These are phyloP conservation scores for Thamnaconus septentrionalis DNA, from an alignment of 2,113 vertebrate species.

Conservation along the genomic window DNA sequence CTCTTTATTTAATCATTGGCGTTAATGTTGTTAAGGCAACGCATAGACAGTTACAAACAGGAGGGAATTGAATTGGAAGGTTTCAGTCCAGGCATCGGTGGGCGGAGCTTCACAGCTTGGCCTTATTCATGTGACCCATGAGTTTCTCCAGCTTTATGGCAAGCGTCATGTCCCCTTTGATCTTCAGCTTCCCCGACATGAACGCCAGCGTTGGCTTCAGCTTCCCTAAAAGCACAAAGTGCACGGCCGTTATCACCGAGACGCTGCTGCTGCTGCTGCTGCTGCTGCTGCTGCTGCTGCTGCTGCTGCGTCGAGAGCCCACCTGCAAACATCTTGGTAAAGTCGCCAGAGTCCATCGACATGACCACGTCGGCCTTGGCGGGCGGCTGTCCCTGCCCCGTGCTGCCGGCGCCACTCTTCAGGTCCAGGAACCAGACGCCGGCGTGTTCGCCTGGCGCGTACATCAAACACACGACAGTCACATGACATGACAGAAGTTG, in stretches of 20 bases:
- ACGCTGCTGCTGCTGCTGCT: background rate
- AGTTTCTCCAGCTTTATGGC: slow-evolving; percentile 84
- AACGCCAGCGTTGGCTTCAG: slow-evolving; percentile 92
- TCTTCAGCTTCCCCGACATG: slow-evolving; percentile 81
- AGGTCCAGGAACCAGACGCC: slow-evolving; percentile 92
- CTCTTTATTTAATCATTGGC: background rate
- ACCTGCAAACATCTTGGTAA: slow-evolving; percentile 95
- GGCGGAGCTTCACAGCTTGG: slow-evolving; percentile 44
- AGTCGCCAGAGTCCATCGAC: slow-evolving; percentile 87
- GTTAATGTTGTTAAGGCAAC: slow-evolving; percentile 32
- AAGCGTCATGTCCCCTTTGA: slow-evolving; percentile 82
- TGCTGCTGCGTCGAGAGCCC: background rate
- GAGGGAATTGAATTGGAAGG: background rate
- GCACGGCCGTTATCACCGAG: slow-evolving; percentile 8
- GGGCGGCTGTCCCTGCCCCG: slow-evolving; percentile 80
- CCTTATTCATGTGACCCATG: slow-evolving; percentile 74
- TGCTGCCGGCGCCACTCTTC: slow-evolving; percentile 80
- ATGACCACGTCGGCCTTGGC: slow-evolving; percentile 85
- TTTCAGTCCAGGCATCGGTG: background rate
- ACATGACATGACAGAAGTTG: background rate
- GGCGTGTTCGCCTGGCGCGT: slow-evolving; percentile 78
- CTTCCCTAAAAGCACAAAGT: slow-evolving; percentile 63
- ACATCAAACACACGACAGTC: background rate
- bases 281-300: background rate
- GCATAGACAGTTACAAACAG: background rate